phyloP scores from a whole-genome alignment of 2,113 vertebrate species.

The Copsychus sechellarum region DNA sequence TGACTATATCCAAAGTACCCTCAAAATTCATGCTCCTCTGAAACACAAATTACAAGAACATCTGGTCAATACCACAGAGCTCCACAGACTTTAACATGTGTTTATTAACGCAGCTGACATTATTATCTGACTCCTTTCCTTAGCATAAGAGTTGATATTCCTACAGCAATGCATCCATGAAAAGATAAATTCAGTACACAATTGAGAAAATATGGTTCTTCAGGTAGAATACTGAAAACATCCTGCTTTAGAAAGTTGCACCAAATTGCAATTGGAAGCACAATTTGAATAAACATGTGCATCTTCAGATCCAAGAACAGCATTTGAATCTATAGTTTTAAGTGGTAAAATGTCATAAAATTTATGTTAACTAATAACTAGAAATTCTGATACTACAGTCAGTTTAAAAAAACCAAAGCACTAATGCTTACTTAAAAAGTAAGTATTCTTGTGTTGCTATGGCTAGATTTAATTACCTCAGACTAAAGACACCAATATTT shows the following conservation, averaged over 20 bases:
- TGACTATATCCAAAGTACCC: background rate
- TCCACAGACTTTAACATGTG: fast-evolving
- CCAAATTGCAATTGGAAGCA: background rate
- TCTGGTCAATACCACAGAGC: background rate
- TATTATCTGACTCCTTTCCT: background rate
- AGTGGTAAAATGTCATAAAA: background rate
- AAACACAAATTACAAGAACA: background rate
- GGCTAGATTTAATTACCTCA: background rate
- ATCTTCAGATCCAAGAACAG: background rate
- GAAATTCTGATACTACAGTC: background rate
- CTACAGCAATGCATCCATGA: background rate
- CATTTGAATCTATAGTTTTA: background rate
- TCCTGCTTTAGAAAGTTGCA: background rate
- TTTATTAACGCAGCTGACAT: background rate
- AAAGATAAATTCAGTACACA: background rate
- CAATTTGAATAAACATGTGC: background rate
- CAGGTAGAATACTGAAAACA: background rate
- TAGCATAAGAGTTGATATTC: background rate
- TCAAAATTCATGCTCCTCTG: background rate
- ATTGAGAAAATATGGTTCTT: background rate
- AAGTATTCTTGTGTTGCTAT: background rate
- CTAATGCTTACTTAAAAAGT: background rate
- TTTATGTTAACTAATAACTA: background rate
- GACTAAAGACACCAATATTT: background rate
- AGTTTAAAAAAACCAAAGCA: background rate